These are phyloP conservation scores for Cartodere bifasciata DNA, from an alignment of 2,888 invertebrate species.

Conservation along the genomic window DNA sequence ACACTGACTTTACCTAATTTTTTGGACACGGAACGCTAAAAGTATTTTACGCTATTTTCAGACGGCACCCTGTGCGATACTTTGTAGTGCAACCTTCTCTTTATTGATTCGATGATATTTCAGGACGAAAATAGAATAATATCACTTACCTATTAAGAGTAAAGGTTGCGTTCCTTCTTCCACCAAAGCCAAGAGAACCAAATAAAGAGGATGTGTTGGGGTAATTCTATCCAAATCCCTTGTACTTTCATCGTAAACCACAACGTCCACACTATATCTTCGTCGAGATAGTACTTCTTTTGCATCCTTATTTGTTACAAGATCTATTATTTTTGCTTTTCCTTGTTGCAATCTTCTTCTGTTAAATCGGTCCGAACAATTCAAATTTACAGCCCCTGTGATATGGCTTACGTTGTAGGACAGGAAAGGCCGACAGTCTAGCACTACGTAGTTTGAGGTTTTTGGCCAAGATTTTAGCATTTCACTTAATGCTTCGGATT, in stretches of 20 bases:
- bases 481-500: too few relatives aligned
- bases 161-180: constrained; percentile 54
- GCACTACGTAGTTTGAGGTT: constrained; percentile 35
- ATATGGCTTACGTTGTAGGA: constrained; percentile 58
- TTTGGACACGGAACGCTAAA: too few relatives aligned
- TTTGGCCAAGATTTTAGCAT: constrained; percentile 23
- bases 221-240: constrained; percentile 46
- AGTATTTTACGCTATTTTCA: too few relatives aligned
- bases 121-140: too few relatives aligned
- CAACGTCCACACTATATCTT: constrained; percentile 47
- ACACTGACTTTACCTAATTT: too few relatives aligned
- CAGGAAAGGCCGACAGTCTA: constrained; percentile 58
- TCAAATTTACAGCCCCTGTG: constrained; percentile 54
- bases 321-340: constrained; percentile 50
- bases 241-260: constrained; percentile 58
- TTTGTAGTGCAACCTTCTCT: too few relatives aligned
- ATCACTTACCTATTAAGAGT: constrained; percentile 51
- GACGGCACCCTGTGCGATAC: too few relatives aligned
- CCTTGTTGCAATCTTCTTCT: constrained; percentile 52
- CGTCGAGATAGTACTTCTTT: constrained; percentile 47
- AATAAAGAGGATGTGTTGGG: constrained; percentile 46
- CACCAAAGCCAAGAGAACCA: constrained; percentile 51
- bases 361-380: constrained; percentile 58
- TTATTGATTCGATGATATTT: too few relatives aligned
- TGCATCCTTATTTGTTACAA: constrained; percentile 49